Conservation (phyloP, 1,140 invertebrate species). For the Atopsyche davidsoni region DNA sequence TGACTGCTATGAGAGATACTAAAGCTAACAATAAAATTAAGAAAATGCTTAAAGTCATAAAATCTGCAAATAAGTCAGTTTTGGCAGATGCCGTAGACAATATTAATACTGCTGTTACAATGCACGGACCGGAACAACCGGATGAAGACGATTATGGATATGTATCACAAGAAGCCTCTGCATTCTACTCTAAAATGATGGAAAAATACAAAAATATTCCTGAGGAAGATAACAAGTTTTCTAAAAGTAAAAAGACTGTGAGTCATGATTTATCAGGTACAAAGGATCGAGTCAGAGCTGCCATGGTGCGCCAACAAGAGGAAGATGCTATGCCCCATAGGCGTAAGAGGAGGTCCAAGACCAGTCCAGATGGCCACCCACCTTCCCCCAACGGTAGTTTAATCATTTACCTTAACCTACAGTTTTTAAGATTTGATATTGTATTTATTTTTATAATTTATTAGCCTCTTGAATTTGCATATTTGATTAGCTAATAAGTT, state of each 20-base stretch:
- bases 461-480: background rate
- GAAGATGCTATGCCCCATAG: slow-evolving; percentile 64
- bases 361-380: no score
- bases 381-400: slow-evolving; percentile 32
- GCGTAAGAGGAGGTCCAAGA: slow-evolving; percentile 56
- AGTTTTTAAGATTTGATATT: background rate
- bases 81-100: slow-evolving; percentile 74
- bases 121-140: slow-evolving; percentile 66
- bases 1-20: slow-evolving; percentile 68
- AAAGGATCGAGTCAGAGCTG: slow-evolving; percentile 67
- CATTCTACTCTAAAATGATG: slow-evolving; percentile 77
- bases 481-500: background rate
- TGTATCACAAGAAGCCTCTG: slow-evolving; percentile 72
- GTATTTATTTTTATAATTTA: background rate
- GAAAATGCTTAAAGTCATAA: slow-evolving; percentile 65
- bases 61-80: slow-evolving; percentile 82
- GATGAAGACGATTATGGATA: slow-evolving; percentile 89
- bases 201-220: slow-evolving; percentile 71
- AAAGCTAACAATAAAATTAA: slow-evolving; percentile 63
- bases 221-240: slow-evolving; percentile 55
- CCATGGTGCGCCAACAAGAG: slow-evolving; percentile 63
- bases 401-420: slow-evolving; percentile 27
- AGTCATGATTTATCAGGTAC: slow-evolving; percentile 57
- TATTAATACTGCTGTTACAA: slow-evolving; percentile 67
- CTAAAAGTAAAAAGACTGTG: slow-evolving; percentile 37